These are phyloP conservation scores for Barypeithes pellucidus DNA, from an alignment of 2,888 invertebrate genomes.

Conservation along the genomic window DNA sequence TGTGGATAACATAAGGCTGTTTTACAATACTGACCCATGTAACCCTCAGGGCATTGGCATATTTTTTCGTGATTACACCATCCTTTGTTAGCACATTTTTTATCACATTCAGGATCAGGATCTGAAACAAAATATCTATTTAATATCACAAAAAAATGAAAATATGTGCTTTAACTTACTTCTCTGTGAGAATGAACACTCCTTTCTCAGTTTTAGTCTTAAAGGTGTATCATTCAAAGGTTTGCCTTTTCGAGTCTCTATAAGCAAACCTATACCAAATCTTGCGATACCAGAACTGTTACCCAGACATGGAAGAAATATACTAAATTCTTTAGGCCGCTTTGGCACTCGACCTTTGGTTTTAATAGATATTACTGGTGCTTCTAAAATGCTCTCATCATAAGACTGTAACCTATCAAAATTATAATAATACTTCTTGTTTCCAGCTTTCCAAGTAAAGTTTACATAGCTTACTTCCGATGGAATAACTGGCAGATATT, in stretches of 20 bases:
- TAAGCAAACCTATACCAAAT: constrained; percentile 89
- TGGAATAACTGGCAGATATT: constrained; percentile 91
- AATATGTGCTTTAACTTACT: constrained; percentile 72
- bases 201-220: constrained; percentile 90
- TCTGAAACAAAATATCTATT: constrained; percentile 70
- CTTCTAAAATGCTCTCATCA: constrained; percentile 87
- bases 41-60: constrained; percentile 91
- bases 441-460: constrained; percentile 91
- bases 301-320: constrained; percentile 89
- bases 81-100: constrained; percentile 89
- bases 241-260: constrained; percentile 85
- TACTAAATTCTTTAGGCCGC: constrained; percentile 91
- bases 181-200: constrained; percentile 86
- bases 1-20: constrained; percentile 93
- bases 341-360: constrained; percentile 89
- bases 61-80: constrained; percentile 89
- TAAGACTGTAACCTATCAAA: constrained; percentile 90
- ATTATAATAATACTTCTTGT: constrained; percentile 87
- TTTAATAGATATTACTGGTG: constrained; percentile 91
- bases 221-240: constrained; percentile 91
- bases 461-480: constrained; percentile 93
- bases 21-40: constrained; percentile 92
- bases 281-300: constrained; percentile 91
- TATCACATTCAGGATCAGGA: constrained; percentile 91
- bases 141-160: neutral